Evolutionary conservation across 2,888 invertebrate species (phyloP).

Genomic region (Neoaliturus tenellus): DNA sequence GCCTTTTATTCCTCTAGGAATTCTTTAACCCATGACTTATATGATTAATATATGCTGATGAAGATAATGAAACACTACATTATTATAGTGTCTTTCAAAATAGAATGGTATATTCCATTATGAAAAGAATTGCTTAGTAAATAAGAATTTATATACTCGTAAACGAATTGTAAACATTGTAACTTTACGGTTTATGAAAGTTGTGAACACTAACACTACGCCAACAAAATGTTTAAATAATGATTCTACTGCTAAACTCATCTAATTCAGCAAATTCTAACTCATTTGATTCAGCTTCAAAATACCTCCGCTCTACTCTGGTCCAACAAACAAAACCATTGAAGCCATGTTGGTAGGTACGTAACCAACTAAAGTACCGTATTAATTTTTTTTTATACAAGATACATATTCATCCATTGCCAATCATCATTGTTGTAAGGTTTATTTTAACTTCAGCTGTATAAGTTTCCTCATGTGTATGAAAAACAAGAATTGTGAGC

Average conservation of each 20-base stretch:
- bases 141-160: constrained; percentile 71
- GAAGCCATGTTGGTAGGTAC: constrained; percentile 86
- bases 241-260: constrained; percentile 77
- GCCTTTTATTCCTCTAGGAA: constrained; percentile 81
- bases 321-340: constrained; percentile 66
- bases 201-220: background rate
- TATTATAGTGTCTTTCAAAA: constrained; percentile 81
- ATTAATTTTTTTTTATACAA: constrained; percentile 74
- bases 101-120: constrained; percentile 77
- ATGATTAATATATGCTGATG: too few relatives aligned
- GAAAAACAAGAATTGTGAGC: too few relatives aligned
- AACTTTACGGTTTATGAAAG: background rate
- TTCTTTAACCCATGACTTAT: constrained; percentile 82
- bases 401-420: constrained; percentile 79
- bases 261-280: background rate
- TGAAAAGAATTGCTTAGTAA: constrained; percentile 82
- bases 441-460: too few relatives aligned
- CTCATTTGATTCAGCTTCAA: constrained; percentile 79
- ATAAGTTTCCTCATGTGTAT: too few relatives aligned
- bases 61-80: constrained; percentile 90
- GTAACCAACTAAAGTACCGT: constrained; percentile 85
- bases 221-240: background rate
- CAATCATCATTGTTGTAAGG: constrained; percentile 83
- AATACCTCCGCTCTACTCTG: constrained; percentile 64
- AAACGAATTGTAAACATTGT: constrained; percentile 70